Base-by-base conservation (phyloP, 2,888 invertebrate species). In the Asteroscopus sphinx region DNA sequence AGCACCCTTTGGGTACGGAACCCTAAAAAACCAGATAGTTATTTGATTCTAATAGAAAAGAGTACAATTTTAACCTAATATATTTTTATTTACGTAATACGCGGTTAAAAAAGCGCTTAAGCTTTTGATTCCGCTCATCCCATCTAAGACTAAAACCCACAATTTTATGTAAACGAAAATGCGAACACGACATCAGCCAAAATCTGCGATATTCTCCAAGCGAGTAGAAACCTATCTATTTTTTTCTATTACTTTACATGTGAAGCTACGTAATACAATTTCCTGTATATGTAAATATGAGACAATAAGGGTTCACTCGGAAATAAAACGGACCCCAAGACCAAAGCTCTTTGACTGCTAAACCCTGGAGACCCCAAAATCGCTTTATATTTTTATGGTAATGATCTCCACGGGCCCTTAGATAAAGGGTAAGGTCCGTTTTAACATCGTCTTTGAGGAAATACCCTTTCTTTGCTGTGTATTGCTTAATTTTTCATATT, bases 381-480 rank as follows among this genome's bases (percentile, higher is more conserved):
- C 52, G 59, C 56, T 77, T 69, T 68, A 76, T 68, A 62, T 51
- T 68, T 73, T 59, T 74, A 77, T 74, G 67, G 48, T 74, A 74
- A 74, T 74, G 54, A 74, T 60, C 45, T 53, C 40, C 26, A 60
- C 32, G 41, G 44, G 40, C 41, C 77, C 44, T 73, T 54, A 64
- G 28, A 56, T 68, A 65, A 73, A 68, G 70, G 76, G 60, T 51
- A n/a, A 51, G 30, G 59, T 45, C 46, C 55, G 21, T 49, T 51
- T 57, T 58, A 47, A 60, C 69, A 51, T 55, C 40, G 55, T 53
- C 58, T 58, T 68, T 58, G 37, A 54, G 30, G 40, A 47, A 41
- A 55, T 57, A 45, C 9, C 33, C 33, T 51, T 60, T 44, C 28
- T 52, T 63, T 42, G 13, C 9, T 39, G n/a, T 49, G 48, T 60